Evolutionary conservation across 1,140 invertebrate genomes (phyloP), one percentile per base, ranked within the genome.

Genomic region (Mycetomoellerius zeteki): DNA sequence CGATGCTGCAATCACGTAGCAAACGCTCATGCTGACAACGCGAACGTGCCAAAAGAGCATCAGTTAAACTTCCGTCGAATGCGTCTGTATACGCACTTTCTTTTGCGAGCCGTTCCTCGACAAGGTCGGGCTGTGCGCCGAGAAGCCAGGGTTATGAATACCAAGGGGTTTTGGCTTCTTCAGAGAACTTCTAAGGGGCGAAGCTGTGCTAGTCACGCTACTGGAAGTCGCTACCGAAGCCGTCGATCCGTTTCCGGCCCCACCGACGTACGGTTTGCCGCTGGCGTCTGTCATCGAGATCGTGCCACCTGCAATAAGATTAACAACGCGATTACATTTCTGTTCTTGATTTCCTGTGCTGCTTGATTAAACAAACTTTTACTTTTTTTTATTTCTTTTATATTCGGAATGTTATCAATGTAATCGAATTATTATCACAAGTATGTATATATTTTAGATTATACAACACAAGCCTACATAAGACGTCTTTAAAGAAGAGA

Each of bases 51-150:
- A 21, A 3, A 5, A 7, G 52, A 27, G 12, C 2, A 3, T 62
- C 50, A 24, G 8, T 96, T 96, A 98, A 56, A 98, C 98, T 93
- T 98, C 98, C 2, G 98, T 98, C 88, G 98, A 98, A 90, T 98
- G 97, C 19, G 98, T 98, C 93, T 98, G 98, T 94, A 98, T 98
- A 30, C 98, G 96, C 16, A 98, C 98, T 96, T 98, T 98, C 92
- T 98, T 98, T 85, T 98, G 97, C 89, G 97, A 98, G 1, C 97
- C 98, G 89, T 98, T 98, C 58, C 98, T 96, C 30, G 97, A 97
- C 16, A 98, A 95, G 0, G 97, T 97, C 1, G 97, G 98, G 14
- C 98, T 98, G 81, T 97, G 97, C 1, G 97, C 96, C 2, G 97
- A 97, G 89, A 97, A 98, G 24, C 98, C 98, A 0, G 98, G 98